These are phyloP conservation scores for Kryptopterus vitreolus DNA, from an alignment of 2,797 vertebrate genomes.

Conservation along the genomic window DNA sequence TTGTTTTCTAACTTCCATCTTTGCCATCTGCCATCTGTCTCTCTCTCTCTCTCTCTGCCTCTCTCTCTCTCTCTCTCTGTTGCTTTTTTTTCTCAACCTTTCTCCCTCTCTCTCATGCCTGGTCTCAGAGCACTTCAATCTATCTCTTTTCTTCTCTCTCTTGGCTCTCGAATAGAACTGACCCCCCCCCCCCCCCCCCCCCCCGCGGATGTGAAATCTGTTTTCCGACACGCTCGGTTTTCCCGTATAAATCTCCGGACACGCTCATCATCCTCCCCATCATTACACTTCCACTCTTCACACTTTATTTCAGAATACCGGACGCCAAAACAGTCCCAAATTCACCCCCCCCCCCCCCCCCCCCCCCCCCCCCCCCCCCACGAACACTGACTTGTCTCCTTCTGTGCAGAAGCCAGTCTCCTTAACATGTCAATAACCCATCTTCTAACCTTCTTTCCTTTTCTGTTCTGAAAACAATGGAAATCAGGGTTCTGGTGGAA, in stretches of 20 bases:
- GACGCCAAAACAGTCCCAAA: conserved; percentile 18
- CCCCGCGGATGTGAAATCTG: conserved; percentile 62
- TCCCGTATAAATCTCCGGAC: background rate
- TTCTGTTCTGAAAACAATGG: conserved; percentile 35
- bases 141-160: conserved; percentile 4
- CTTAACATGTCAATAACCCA: conserved; percentile 34
- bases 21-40: conserved; percentile 10
- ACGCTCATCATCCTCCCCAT: background rate
- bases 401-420: conserved; percentile 10
- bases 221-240: conserved; percentile 64
- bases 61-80: background rate
- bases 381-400: conserved; percentile 3
- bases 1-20: conserved; percentile 12
- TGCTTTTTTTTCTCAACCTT: background rate
- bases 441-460: conserved; percentile 24
- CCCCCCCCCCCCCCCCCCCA: too few species aligned
- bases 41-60: background rate
- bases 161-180: too few species aligned
- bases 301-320: background rate
- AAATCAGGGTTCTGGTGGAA: background rate
- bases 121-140: conserved; percentile 44
- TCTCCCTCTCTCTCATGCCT: conserved; percentile 18
- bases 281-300: background rate
- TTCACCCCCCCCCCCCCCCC: too few species aligned
- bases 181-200: too few species aligned